These are phyloP conservation scores for Oriolus oriolus DNA, from an alignment of 2,113 vertebrate species.

Conservation along the genomic window DNA sequence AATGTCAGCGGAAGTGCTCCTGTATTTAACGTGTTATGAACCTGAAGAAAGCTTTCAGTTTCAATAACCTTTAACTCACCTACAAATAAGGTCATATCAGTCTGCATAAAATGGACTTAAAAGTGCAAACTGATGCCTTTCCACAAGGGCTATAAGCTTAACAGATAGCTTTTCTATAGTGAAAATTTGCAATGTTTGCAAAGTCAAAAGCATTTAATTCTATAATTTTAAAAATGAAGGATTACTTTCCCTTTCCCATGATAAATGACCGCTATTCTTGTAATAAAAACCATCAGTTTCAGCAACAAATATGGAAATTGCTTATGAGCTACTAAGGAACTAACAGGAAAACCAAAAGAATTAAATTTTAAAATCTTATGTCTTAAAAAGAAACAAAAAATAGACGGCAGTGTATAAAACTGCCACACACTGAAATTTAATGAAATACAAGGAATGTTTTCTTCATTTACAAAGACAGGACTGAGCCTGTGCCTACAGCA, in stretches of 20 bases:
- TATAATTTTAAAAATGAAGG: not conserved
- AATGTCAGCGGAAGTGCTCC: not conserved
- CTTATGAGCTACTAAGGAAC: not conserved
- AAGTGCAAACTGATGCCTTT: not conserved
- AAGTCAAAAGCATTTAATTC: not conserved
- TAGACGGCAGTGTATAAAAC: not conserved
- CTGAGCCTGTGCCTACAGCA: not conserved
- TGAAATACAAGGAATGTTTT: not conserved
- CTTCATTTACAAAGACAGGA: not conserved
- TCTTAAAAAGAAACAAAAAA: not conserved
- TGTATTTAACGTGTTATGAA: not conserved
- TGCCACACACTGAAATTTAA: not conserved
- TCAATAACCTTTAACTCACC: conserved; percentile 5
- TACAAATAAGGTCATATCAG: not conserved
- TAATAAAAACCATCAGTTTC: not conserved
- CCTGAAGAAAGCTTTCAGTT: not conserved
- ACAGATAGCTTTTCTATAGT: not conserved
- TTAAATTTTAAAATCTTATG: not conserved
- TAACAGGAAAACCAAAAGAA: not conserved
- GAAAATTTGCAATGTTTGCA: not conserved
- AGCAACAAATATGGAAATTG: not conserved
- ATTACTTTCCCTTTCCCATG: not conserved
- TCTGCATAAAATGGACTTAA: not conserved
- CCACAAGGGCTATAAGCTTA: not conserved
- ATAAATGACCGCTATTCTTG: not conserved